Evolutionary conservation across 2,888 invertebrate species (phyloP), one percentile per base, ranked within the genome.

Genomic region (Miltochrista miniata): DNA sequence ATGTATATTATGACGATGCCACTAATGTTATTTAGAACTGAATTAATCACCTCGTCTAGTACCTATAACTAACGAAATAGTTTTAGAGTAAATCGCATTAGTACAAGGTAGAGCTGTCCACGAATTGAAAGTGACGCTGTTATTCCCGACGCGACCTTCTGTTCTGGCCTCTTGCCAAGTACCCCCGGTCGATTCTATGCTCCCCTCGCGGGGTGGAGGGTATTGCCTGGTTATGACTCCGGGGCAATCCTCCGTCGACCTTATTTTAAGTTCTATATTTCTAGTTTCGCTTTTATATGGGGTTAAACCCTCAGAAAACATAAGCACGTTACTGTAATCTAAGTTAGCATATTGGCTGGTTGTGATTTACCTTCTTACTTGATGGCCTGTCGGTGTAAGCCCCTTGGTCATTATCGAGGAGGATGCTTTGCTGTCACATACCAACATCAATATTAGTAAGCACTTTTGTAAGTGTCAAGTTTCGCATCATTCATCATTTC

Each of bases 121-220:
- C 74, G 70, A 77, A 78, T 79, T 75, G 75, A 79, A 80, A 79
- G 74, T 72, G 67, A 66, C 68, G 66, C 72, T 70, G 65, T 68
- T 68, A 72, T 68, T 70, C 70, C 66, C 64, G 68, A 68, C 60
- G 59, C 64, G 68, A 68, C 60, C 61, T 65, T 59, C 64, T 54
- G 70, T 70, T 63, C 76, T 86, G 87, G 86, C 83, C 54, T 45
- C 31, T 52, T 76, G 86, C 86, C 87, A 85, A 81, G 62, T 61
- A 68, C 56, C 71, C n/a, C 70, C 71, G 87, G 85, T 86, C 87
- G 87, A 86, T 87, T 67, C 74, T 46, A 49, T 62, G 50, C 69
- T 70, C 71, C 64, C 64, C 58, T 53, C 63, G 52, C 54, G 64
- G 61, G 55, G 61, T 47, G 54, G 43, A 52, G 54, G 59, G 57